Evolutionary conservation across 1,140 invertebrate genomes (phyloP).

Genomic region (Cotesia typhae): DNA sequence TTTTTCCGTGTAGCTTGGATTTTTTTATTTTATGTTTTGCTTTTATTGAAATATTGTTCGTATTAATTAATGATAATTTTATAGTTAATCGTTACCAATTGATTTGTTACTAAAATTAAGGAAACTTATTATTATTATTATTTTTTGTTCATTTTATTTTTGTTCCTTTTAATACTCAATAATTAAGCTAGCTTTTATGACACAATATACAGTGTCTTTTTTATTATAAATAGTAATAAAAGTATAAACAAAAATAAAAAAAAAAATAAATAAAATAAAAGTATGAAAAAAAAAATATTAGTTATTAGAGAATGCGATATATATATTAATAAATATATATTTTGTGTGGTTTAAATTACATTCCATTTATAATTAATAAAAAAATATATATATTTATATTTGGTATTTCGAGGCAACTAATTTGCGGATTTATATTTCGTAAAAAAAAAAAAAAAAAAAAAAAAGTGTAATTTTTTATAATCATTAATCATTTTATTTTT

Average conservation of each 20-base stretch:
- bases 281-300: conserved; percentile 15
- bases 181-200: not conserved
- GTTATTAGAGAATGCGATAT: conserved; percentile 13
- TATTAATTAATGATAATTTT: not conserved
- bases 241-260: conserved; percentile 16
- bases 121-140: not conserved
- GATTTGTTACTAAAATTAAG: not conserved
- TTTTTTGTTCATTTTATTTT: not conserved
- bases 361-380: conserved; percentile 41
- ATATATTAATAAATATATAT: conserved; percentile 23
- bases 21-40: not conserved
- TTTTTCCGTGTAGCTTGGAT: not conserved
- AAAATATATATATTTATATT: conserved; percentile 7
- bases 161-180: conserved; percentile 3
- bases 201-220: conserved; percentile 7
- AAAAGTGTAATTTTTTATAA: not conserved
- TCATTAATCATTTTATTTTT: conserved; percentile 8
- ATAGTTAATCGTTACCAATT: not conserved
- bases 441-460: conserved; percentile 21
- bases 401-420: conserved; percentile 38
- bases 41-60: not conserved
- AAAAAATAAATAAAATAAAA: conserved; percentile 24
- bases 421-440: conserved; percentile 27
- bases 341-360: conserved; percentile 43
- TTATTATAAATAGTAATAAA: not conserved